Percentiles rank a stretch among this genome's conserved stretches.
Evolutionary conservation across 2,888 invertebrate genomes (phyloP).

Genomic region (Coremacera marginata): DNA sequence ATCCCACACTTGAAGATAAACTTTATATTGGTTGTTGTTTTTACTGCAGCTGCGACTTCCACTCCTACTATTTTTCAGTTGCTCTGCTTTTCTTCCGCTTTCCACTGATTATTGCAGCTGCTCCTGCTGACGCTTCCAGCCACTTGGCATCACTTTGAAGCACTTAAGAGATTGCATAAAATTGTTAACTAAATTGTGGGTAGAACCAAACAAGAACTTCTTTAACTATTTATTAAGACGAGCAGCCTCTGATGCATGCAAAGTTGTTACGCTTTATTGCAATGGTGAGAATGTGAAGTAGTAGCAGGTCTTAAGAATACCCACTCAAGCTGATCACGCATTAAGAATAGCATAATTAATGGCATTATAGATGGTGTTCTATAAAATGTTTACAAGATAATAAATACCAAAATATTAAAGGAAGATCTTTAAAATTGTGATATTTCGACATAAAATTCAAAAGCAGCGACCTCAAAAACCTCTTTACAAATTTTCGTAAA

Average conservation of each 20-base stretch:
- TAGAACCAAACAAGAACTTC: slow-evolving; percentile 25
- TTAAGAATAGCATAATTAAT: no score
- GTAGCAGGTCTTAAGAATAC: background rate
- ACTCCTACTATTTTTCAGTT: no score
- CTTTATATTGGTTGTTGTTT: background rate
- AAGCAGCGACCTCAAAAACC: no score
- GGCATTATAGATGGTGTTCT: no score
- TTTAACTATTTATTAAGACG: background rate
- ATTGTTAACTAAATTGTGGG: slow-evolving; percentile 47
- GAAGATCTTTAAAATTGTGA: no score
- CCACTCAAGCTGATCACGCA: background rate
- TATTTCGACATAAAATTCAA: no score
- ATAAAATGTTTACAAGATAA: no score
- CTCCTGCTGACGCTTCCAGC: background rate
- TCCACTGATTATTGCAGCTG: background rate
- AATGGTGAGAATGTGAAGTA: background rate
- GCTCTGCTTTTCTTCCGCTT: background rate
- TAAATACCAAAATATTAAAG: no score
- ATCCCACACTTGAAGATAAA: background rate
- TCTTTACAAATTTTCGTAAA: no score
- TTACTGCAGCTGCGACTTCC: background rate
- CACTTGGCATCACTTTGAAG: slow-evolving; percentile 30
- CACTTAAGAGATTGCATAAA: slow-evolving; percentile 45
- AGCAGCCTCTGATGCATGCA: background rate
- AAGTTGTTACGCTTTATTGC: background rate